phyloP scores from a whole-genome alignment of 2,797 vertebrate genomes.

The Chaetophractus vellerosus region DNA sequence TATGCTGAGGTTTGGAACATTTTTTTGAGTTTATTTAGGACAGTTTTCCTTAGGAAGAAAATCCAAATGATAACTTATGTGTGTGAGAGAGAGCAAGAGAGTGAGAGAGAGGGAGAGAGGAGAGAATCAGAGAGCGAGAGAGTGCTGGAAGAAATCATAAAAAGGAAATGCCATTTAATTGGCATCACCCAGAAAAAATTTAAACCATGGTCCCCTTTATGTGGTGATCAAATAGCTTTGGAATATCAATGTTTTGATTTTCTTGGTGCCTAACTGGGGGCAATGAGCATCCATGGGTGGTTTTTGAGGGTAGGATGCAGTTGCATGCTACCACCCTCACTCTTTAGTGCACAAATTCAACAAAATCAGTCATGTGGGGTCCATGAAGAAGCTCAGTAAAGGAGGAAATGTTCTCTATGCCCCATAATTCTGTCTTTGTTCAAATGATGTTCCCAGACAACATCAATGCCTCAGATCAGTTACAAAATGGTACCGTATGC shows the following conservation, averaged over 20 bases:
- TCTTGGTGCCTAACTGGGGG: not conserved
- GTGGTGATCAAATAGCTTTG: not conserved
- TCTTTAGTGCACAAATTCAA: not conserved
- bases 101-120: constrained; percentile 65
- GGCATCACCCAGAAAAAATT: not conserved
- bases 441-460: not conserved
- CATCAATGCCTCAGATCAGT: not conserved
- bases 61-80: not conserved
- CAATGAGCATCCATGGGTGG: not conserved
- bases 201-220: not conserved
- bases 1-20: constrained; percentile 85
- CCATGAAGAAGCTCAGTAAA: not conserved
- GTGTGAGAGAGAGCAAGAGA: constrained; percentile 77
- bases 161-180: constrained; percentile 82
- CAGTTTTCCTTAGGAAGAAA: constrained; percentile 85
- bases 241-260: not conserved
- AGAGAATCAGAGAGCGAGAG: constrained; percentile 72
- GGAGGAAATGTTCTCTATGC: not conserved
- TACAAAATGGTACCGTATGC: not conserved
- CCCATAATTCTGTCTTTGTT: not conserved
- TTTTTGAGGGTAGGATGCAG: not conserved
- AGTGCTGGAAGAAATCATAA: not conserved
- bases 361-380: not conserved
- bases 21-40: constrained; percentile 87
- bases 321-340: not conserved